These are phyloP conservation scores for Climacteris rufus DNA, from an alignment of 2,113 vertebrate genomes.

Conservation along the genomic window DNA sequence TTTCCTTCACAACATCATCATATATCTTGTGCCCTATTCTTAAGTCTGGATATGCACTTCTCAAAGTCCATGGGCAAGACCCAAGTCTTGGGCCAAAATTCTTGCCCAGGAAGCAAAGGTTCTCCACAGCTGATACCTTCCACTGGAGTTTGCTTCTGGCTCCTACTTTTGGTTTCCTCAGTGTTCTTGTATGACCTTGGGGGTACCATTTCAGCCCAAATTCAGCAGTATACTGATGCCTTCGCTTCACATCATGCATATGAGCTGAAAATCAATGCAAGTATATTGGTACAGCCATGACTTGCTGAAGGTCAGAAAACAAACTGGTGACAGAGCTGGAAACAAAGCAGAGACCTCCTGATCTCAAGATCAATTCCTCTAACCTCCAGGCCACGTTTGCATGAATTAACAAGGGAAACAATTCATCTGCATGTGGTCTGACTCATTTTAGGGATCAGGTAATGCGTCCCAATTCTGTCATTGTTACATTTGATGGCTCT, in stretches of 20 bases:
- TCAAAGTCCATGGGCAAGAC: background rate
- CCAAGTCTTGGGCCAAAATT: background rate
- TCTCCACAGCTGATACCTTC: background rate
- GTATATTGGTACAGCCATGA: background rate
- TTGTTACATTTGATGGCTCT: background rate
- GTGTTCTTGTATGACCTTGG: background rate
- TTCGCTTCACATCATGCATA: background rate
- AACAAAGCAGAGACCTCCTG: background rate
- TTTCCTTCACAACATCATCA: background rate
- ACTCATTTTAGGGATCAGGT: constrained; percentile 22
- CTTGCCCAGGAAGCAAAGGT: background rate
- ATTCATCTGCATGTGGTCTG: constrained; percentile 35
- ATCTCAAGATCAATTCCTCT: constrained; percentile 14
- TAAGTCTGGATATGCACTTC: background rate
- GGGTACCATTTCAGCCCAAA: background rate
- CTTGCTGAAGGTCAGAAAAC: constrained; percentile 6
- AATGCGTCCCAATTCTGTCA: constrained; percentile 37
- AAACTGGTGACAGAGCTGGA: background rate
- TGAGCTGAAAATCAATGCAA: background rate
- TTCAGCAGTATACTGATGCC: background rate
- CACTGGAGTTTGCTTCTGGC: background rate
- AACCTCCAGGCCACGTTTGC: background rate
- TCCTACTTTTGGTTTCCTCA: background rate
- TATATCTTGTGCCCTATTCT: background rate
- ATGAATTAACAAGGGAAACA: constrained; percentile 33